These are phyloP conservation scores for Formica selysi DNA, from an alignment of 1,140 invertebrate genomes.

Conservation along the genomic window DNA sequence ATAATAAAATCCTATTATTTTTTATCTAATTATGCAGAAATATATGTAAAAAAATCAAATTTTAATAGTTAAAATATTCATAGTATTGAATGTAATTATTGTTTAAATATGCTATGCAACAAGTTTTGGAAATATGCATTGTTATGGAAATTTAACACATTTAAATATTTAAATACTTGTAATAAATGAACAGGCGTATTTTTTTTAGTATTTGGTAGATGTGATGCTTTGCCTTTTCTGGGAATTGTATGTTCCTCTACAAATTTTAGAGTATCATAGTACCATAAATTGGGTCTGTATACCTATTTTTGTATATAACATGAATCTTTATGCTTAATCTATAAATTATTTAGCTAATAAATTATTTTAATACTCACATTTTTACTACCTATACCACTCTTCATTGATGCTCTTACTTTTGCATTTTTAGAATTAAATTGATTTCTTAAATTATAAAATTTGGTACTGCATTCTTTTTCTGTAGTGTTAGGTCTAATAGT, in stretches of 20 bases:
- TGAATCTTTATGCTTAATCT: not conserved
- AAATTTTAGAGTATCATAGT: not conserved
- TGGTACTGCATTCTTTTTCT: not conserved
- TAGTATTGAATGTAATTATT: no score
- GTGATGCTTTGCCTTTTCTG: not conserved
- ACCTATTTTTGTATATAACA: not conserved
- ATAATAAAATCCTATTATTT: no score
- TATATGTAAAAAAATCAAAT: no score
- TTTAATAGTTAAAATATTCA: no score
- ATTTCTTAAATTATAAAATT: constrained; percentile 3
- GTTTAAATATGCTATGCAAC: no score
- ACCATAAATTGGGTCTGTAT: not conserved
- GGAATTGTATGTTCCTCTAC: not conserved
- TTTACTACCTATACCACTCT: not conserved
- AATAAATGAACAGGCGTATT: not conserved
- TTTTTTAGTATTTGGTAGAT: not conserved
- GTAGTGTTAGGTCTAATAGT: not conserved
- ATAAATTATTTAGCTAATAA: not conserved
- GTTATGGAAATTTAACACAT: no score
- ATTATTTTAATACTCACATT: not conserved
- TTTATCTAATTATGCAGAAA: no score
- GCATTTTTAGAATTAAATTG: not conserved
- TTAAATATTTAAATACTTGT: not conserved
- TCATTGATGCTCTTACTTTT: not conserved
- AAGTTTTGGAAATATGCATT: no score